phyloP scores from a whole-genome alignment of 2,888 invertebrate species.

The Scelioninae gen. 1 region DNA sequence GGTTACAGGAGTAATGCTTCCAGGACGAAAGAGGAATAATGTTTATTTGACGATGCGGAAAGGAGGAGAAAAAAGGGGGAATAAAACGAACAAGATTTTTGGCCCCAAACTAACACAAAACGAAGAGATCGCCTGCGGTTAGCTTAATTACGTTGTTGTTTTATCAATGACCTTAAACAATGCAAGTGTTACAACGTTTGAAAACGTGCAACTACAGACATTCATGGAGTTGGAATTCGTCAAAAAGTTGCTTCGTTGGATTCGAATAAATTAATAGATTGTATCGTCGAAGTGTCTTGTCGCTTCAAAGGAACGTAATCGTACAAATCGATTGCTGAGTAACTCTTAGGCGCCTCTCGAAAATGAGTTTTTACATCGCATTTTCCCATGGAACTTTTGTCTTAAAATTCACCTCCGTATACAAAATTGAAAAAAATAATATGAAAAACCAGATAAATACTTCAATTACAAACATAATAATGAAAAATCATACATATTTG shows the following conservation, averaged over 20 bases:
- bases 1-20: slow-evolving; percentile 62
- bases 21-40: slow-evolving; percentile 56
- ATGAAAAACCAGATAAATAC: no score
- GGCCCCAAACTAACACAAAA: not conserved
- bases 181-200: slow-evolving; percentile 7
- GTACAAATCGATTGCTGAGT: slow-evolving; percentile 27
- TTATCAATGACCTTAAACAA: slow-evolving; percentile 25
- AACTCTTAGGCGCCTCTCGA: slow-evolving; percentile 30
- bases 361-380: slow-evolving; percentile 32
- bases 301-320: slow-evolving; percentile 18
- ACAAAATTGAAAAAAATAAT: no score
- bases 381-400: slow-evolving; percentile 30
- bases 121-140: no score
- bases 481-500: no score
- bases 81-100: not conserved
- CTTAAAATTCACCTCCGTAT: slow-evolving; percentile 24
- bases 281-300: slow-evolving; percentile 19
- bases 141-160: slow-evolving; percentile 4
- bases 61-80: not conserved
- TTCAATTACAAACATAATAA: no score
- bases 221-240: slow-evolving; percentile 24
- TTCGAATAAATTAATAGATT: slow-evolving; percentile 46
- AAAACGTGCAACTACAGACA: no score
- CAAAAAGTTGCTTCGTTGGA: slow-evolving; percentile 23
- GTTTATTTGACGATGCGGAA: slow-evolving; percentile 45